phyloP scores from a whole-genome alignment of 2,797 vertebrate species.

The Manis javanica region DNA sequence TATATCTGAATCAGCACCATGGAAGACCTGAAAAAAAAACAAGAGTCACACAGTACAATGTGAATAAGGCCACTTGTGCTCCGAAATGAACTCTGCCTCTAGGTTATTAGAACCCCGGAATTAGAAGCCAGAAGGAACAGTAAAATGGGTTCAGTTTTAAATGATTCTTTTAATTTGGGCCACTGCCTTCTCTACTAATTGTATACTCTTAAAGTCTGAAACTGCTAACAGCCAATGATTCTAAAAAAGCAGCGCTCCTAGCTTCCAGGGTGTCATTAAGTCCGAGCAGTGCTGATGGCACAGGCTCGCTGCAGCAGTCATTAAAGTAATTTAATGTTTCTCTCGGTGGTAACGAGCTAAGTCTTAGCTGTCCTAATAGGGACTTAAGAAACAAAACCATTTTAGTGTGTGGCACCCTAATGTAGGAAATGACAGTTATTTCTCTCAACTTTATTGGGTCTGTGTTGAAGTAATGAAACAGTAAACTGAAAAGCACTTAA shows the following conservation, averaged over 20 bases:
- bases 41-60: background rate
- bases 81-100: background rate
- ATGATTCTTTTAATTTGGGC: background rate
- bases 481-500: background rate
- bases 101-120: background rate
- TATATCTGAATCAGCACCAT: conserved; percentile 96
- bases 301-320: background rate
- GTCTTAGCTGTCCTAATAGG: background rate
- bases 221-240: background rate
- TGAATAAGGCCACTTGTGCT: fast-evolving
- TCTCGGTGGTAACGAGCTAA: background rate
- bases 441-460: background rate
- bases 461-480: background rate
- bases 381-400: background rate
- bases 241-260: background rate
- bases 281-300: background rate
- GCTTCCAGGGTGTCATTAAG: background rate
- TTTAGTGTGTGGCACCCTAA: background rate
- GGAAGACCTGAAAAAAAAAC: conserved; percentile 91
- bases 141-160: background rate
- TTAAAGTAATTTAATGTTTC: background rate
- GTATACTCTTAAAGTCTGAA: background rate
- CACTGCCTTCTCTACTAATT: background rate
- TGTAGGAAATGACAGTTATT: background rate
- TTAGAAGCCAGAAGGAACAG: background rate